Conservation (phyloP, 2,113 vertebrate genomes). For the Sialia sialis region DNA sequence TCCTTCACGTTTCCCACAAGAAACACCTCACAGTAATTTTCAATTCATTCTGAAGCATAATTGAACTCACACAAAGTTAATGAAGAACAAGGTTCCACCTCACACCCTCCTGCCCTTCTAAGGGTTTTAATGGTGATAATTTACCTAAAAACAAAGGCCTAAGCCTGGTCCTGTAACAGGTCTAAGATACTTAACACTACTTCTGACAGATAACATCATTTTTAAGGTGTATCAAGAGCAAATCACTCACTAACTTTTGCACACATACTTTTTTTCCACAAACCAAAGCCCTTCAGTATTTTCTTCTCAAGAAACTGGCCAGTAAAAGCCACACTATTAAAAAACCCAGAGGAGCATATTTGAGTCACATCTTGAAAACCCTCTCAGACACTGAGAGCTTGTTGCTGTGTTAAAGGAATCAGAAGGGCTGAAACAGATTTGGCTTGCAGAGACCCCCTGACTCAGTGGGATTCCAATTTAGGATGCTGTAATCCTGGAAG, state of each 20-base stretch:
- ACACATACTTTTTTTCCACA: neutral
- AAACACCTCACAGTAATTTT: neutral
- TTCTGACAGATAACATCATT: neutral
- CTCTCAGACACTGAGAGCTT: neutral
- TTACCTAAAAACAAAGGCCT: neutral
- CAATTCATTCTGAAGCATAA: neutral
- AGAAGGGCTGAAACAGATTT: neutral
- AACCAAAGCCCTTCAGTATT: neutral
- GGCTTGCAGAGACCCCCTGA: neutral
- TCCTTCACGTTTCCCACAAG: neutral
- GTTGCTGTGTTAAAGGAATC: neutral
- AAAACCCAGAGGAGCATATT: neutral
- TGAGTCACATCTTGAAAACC: neutral
- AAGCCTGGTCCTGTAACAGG: neutral
- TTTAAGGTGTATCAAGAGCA: neutral
- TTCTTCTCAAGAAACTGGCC: neutral
- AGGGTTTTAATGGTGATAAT: neutral
- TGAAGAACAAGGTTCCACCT: neutral
- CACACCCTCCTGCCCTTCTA: neutral
- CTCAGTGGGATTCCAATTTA: neutral
- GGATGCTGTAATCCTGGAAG: neutral
- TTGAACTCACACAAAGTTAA: neutral
- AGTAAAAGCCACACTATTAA: neutral
- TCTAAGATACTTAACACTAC: neutral
- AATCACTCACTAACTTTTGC: neutral